Evolutionary conservation across 2,888 invertebrate species (phyloP), one percentile per base, ranked within the genome.

Genomic region (Aporophyla nigra): DNA sequence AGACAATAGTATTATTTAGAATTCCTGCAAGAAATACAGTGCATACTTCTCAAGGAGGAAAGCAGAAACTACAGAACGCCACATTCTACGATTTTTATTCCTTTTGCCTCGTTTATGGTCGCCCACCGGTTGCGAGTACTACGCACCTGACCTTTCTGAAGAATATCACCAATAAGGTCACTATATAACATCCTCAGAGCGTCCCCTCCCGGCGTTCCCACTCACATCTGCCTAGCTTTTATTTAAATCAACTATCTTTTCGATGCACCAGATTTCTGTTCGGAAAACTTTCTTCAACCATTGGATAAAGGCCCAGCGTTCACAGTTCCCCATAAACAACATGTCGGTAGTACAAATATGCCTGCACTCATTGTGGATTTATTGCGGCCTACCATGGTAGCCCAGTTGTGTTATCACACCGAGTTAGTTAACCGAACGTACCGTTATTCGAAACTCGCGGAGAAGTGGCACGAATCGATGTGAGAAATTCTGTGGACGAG

Each of bases 391-490:
- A 80, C 83, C 80, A 80, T 76, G 80, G 87, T 89, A 90, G 84
- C 87, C 86, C 81, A 88, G 82, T 89, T 87, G 74, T 78, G 89
- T 90, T 91, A 90, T 91, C 91, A 88, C 81, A 76, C 81, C 75
- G 87, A 76, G 82, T 85, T 83, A 85, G 87, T 87, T 87, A 84
- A 79, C 79, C 82, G 80, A 74, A 72, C 63, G 74, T 53, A 90
- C 92, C 91, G 91, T 91, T 91, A 90, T 83, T 84, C 85, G 86
- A 88, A 88, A 87, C 89, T 84, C 76, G 84, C 81, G 85, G 61
- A 78, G 84, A 90, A 86, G 87, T 90, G 76, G 90, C 89, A 53
- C 90, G 83, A 54, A 67, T 43, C 74, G 87, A 89, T 76, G 82
- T 78, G 74, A 65, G 83, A 84, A 78, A 19, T 21, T 19, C 2